Evolutionary conservation across 2,797 vertebrate genomes (phyloP).

Genomic region (Danio albolineatus): DNA sequence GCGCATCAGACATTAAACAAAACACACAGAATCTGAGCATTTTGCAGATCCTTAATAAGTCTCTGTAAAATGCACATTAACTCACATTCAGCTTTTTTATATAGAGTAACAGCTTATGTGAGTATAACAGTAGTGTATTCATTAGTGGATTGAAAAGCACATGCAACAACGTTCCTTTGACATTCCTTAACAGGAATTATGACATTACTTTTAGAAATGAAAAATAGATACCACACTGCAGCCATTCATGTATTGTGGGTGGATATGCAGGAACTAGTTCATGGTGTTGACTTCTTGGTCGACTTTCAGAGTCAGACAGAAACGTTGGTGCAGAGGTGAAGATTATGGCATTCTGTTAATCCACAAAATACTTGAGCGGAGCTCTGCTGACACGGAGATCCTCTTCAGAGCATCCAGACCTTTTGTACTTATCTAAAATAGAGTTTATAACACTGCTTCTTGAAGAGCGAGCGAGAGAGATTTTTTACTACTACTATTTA

Average conservation of each 20-base stretch:
- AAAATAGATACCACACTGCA: not conserved
- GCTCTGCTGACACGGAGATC: slow-evolving; percentile 32
- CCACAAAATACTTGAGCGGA: slow-evolving; percentile 17
- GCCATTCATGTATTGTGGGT: not conserved
- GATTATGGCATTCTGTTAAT: slow-evolving; percentile 31
- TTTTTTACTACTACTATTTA: no score
- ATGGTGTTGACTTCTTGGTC: slow-evolving; percentile 1
- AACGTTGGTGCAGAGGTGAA: not conserved
- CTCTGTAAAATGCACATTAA: no score
- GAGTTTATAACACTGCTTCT: slow-evolving; percentile 1
- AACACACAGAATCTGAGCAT: not conserved
- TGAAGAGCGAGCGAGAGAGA: not conserved
- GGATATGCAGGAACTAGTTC: not conserved
- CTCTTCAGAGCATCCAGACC: slow-evolving; percentile 17
- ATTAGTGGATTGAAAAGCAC: no score
- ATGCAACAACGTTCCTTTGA: not conserved
- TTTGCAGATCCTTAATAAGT: slow-evolving; percentile 7
- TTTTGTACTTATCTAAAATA: not conserved
- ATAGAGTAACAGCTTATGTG: no score
- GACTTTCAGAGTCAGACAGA: not conserved
- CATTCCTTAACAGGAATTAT: not conserved
- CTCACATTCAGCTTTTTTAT: not conserved
- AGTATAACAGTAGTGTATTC: not conserved
- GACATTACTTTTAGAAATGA: slow-evolving; percentile 3
- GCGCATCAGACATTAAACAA: not conserved